Conservation (phyloP, 2,797 vertebrate species). For the Apogon talboti region DNA sequence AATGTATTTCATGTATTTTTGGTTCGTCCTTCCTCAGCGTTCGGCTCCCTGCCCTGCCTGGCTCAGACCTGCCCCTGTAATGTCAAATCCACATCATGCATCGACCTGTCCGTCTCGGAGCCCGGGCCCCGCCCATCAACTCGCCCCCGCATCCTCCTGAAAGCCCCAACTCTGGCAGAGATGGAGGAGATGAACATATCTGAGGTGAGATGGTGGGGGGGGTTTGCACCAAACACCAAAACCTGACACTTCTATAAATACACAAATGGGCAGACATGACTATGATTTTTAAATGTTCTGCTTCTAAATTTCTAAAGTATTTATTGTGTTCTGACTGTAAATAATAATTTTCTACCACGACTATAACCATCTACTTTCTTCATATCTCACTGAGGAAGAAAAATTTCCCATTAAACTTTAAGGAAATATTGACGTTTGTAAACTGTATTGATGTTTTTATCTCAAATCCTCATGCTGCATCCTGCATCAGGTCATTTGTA, state of each 20-base stretch:
- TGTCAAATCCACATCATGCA: slow-evolving; percentile 90
- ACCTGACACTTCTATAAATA: neutral
- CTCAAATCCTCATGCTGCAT: too few species aligned
- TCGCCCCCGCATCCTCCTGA: slow-evolving; percentile 89
- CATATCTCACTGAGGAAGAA: too few species aligned
- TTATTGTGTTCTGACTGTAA: too few species aligned
- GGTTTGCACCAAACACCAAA: neutral
- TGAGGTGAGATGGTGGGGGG: slow-evolving; percentile 80
- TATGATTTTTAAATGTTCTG: too few species aligned
- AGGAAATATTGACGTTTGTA: too few species aligned
- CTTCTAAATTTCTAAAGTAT: too few species aligned
- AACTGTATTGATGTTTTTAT: too few species aligned
- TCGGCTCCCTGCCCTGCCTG: slow-evolving; percentile 94
- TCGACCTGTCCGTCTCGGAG: slow-evolving; percentile 86
- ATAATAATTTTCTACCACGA: too few species aligned
- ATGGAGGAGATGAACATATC: slow-evolving; percentile 97
- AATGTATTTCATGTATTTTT: neutral
- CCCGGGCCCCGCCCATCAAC: slow-evolving; percentile 36
- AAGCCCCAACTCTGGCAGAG: slow-evolving; percentile 94
- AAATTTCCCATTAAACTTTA: too few species aligned
- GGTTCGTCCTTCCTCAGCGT: slow-evolving; percentile 78
- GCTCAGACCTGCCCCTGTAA: slow-evolving; percentile 84
- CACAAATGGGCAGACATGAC: too few species aligned
- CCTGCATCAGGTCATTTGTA: too few species aligned
- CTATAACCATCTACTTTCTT: too few species aligned